These are phyloP conservation scores for Drosophila subpulchrella DNA, from an alignment of 1,140 invertebrate genomes.

Conservation along the genomic window DNA sequence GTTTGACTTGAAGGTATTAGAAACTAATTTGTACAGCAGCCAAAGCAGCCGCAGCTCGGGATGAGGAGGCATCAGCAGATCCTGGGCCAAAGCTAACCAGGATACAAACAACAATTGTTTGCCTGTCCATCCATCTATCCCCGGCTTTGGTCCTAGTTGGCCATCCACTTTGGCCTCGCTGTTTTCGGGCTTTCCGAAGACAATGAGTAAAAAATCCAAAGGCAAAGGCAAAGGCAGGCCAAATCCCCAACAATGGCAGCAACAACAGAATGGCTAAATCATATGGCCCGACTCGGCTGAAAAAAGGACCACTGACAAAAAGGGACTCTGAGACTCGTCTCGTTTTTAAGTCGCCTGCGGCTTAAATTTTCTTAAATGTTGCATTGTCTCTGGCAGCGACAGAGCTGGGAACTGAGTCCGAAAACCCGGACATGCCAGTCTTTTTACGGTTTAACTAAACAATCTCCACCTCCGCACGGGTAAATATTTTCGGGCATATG, in stretches of 20 bases:
- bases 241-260: constrained; percentile 63
- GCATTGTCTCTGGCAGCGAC: constrained; percentile 61
- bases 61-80: constrained; percentile 5
- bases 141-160: constrained; percentile 61
- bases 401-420: background rate
- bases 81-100: constrained; percentile 55
- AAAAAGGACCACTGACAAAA: constrained; percentile 36
- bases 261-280: constrained; percentile 59
- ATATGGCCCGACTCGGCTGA: constrained; percentile 47
- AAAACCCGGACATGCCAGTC: constrained; percentile 49
- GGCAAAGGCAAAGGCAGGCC: constrained; percentile 38
- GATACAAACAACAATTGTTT: constrained; percentile 81
- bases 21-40: constrained; percentile 80
- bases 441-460: constrained; percentile 83
- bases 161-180: constrained; percentile 44
- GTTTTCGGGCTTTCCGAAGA: constrained; percentile 37
- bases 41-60: constrained; percentile 45
- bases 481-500: constrained; percentile 80
- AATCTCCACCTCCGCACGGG: constrained; percentile 62
- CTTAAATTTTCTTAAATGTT: constrained; percentile 82
- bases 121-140: constrained; percentile 62
- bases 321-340: constrained; percentile 51
- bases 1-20: constrained; percentile 83
- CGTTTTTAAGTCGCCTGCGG: constrained; percentile 77
- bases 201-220: constrained; percentile 45